phyloP scores from a whole-genome alignment of 2,888 invertebrate species.

The Orthosia gracilis region DNA sequence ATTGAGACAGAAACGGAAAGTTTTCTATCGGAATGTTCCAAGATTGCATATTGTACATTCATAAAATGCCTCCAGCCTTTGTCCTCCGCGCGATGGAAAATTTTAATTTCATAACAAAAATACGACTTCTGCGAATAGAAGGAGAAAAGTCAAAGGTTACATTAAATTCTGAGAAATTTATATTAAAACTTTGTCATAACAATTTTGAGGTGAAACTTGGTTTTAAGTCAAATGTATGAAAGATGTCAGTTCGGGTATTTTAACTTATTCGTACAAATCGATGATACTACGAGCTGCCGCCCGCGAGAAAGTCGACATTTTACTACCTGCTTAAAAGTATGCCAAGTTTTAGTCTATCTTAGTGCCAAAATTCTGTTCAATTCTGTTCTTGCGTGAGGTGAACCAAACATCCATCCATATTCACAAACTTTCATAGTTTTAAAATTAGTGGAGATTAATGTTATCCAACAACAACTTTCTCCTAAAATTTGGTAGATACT shows the following conservation, averaged over 20 bases:
- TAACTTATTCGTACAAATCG: not conserved
- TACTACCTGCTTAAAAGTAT: too few species aligned
- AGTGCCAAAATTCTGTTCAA: too few species aligned
- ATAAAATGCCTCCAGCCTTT: constrained; percentile 30
- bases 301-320: too few species aligned
- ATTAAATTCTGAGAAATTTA: constrained; percentile 25
- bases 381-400: too few species aligned
- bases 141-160: constrained; percentile 23
- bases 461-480: not conserved
- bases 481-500: not conserved
- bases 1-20: not conserved
- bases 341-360: too few species aligned
- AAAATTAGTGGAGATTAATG: too few species aligned
- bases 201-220: constrained; percentile 6
- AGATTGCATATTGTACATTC: constrained; percentile 25
- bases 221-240: not conserved
- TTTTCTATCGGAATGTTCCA: constrained; percentile 18
- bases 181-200: constrained; percentile 7
- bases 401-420: too few species aligned
- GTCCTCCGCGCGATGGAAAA: not conserved
- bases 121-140: constrained; percentile 32
- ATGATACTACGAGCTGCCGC: too few species aligned
- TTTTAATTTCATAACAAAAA: constrained; percentile 40
- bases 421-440: too few species aligned
- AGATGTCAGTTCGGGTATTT: not conserved